Conservation (phyloP, 2,888 invertebrate genomes). For the Drosophila nr. medialis region DNA sequence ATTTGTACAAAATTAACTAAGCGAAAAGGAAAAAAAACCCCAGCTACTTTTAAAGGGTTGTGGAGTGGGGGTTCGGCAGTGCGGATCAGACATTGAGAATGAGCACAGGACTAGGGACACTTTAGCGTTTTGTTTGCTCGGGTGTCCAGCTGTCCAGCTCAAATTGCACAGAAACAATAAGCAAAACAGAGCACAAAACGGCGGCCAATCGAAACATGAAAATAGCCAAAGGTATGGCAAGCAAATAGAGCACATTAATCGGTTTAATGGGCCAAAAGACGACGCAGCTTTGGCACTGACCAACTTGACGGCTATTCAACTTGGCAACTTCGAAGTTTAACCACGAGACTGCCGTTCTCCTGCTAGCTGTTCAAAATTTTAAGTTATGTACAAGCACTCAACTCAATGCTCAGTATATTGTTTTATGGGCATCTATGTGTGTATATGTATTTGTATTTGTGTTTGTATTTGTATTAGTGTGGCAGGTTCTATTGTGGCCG, state of each 20-base stretch:
- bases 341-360: not conserved
- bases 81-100: conserved; percentile 3
- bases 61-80: not conserved
- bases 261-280: conserved; percentile 67
- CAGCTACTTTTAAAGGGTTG: conserved; percentile 15
- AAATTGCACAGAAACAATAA: conserved; percentile 73
- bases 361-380: conserved; percentile 28
- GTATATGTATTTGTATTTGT: conserved; percentile 1
- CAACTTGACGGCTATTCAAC: conserved; percentile 58
- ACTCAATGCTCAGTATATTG: conserved; percentile 11
- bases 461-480: conserved; percentile 1
- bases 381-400: conserved; percentile 38
- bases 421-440: not conserved
- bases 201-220: conserved; percentile 40
- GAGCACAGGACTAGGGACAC: conserved; percentile 3
- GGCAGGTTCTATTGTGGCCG: conserved; percentile 21
- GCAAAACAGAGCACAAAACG: conserved; percentile 58
- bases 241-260: conserved; percentile 78
- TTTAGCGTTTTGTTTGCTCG: conserved; percentile 53
- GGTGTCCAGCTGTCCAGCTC: conserved; percentile 71
- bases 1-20: conserved; percentile 67
- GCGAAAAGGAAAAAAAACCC: conserved; percentile 36
- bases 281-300: conserved; percentile 38
- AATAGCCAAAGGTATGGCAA: conserved; percentile 60
- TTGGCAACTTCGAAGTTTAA: conserved; percentile 2